Percentiles rank a stretch among this genome's conserved stretches.
These are phyloP conservation scores for Oenanthe melanoleuca DNA, from an alignment of 2,113 vertebrate genomes.

Conservation along the genomic window DNA sequence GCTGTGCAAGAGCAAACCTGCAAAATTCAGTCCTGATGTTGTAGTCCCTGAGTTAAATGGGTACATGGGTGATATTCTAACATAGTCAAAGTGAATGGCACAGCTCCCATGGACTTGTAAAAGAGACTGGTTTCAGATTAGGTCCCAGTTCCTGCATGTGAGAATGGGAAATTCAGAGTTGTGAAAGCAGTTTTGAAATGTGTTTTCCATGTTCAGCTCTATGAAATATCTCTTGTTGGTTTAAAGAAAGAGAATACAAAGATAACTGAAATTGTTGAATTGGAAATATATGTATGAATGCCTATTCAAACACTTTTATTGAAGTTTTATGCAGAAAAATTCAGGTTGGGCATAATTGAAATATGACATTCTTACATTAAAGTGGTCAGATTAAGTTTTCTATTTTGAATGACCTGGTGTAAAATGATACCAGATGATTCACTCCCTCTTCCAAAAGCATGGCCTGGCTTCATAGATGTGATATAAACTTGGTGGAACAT, in stretches of 20 bases:
- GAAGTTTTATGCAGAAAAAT: background rate
- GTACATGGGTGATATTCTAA: background rate
- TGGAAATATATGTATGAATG: background rate
- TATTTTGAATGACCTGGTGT: background rate
- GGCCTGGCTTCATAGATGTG: background rate
- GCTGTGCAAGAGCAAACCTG: background rate
- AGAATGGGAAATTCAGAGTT: background rate
- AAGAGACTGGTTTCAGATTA: background rate
- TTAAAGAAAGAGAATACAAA: background rate
- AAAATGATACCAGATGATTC: background rate
- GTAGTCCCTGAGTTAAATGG: background rate
- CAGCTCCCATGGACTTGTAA: background rate
- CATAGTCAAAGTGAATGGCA: background rate
- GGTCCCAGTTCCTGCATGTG: background rate
- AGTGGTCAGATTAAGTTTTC: background rate
- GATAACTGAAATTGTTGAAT: background rate
- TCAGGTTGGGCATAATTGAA: background rate
- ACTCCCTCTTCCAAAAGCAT: background rate
- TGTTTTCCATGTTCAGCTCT: background rate
- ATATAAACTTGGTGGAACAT: background rate
- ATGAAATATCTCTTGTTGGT: background rate
- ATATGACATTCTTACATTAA: background rate
- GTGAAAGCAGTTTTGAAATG: background rate
- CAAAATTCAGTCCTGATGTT: background rate
- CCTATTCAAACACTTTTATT: background rate